Evolutionary conservation across 2,888 invertebrate genomes (phyloP).

Genomic region (Acanthosepion lycidas): DNA sequence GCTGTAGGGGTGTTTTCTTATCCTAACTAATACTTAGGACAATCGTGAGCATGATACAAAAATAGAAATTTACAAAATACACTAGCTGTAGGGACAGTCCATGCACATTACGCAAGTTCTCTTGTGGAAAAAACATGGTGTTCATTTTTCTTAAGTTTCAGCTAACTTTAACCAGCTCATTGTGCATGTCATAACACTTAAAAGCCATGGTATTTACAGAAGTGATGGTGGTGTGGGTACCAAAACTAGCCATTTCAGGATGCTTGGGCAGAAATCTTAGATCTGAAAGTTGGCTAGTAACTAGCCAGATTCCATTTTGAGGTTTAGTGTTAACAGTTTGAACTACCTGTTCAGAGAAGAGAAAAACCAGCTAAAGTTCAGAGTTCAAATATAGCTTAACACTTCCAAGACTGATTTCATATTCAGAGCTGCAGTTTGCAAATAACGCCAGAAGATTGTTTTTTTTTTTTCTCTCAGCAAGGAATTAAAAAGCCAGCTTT

Average conservation of each 20-base stretch:
- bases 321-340: not conserved
- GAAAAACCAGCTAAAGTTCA: not conserved
- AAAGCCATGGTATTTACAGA: not conserved
- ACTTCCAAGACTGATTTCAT: not conserved
- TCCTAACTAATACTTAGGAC: not conserved
- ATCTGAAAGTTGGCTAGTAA: conserved; percentile 1
- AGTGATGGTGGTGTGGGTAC: not conserved
- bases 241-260: conserved; percentile 6
- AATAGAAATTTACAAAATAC: conserved; percentile 48
- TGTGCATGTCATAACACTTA: conserved; percentile 4
- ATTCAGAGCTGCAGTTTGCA: not conserved
- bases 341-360: conserved; percentile 33
- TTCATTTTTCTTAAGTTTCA: not conserved
- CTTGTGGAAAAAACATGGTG: not conserved
- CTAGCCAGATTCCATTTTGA: not conserved
- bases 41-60: conserved; percentile 46
- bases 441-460: not conserved
- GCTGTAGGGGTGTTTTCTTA: not conserved
- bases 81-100: not conserved
- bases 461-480: not conserved
- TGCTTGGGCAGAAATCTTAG: not conserved
- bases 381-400: not conserved
- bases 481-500: not conserved
- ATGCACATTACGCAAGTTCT: conserved; percentile 36
- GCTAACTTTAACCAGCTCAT: not conserved